A percentile compares a stretch with the other conserved stretches of the same genome.
Evolutionary conservation across 2,888 invertebrate genomes (phyloP).

Genomic region (Rhingia rostrata): DNA sequence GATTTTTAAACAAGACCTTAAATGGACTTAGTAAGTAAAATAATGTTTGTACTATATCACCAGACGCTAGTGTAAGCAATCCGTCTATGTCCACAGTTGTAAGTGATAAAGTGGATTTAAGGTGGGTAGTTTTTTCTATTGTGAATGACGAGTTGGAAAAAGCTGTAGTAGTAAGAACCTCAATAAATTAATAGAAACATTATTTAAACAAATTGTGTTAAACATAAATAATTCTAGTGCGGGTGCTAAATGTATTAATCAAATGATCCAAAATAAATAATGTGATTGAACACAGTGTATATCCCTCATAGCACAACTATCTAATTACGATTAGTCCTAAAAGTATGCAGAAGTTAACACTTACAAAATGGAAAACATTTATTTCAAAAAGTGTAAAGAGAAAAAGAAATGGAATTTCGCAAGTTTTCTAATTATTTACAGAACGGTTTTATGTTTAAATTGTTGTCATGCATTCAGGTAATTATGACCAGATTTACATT

Average conservation of each 20-base stretch:
- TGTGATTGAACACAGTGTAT: neutral
- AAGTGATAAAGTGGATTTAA: neutral
- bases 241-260: neutral
- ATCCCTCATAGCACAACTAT: neutral
- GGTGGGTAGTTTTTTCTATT: neutral
- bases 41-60: no score
- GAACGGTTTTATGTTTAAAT: neutral
- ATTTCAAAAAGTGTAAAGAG: constrained; percentile 11
- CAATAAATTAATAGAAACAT: neutral
- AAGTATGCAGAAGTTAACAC: neutral
- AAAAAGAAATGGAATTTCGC: constrained; percentile 4
- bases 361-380: constrained; percentile 18
- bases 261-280: neutral
- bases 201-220: neutral
- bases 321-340: neutral
- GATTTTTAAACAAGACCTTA: no score
- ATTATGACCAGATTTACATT: neutral
- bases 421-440: neutral
- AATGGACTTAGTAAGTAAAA: no score
- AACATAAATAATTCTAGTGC: no score
- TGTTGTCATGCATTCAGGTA: constrained; percentile 18
- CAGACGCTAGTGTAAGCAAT: no score
- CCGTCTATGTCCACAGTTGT: no score
- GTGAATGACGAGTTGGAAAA: neutral
- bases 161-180: neutral